phyloP scores from a whole-genome alignment of 2,888 invertebrate genomes.

The Enchytraeus crypticus region DNA sequence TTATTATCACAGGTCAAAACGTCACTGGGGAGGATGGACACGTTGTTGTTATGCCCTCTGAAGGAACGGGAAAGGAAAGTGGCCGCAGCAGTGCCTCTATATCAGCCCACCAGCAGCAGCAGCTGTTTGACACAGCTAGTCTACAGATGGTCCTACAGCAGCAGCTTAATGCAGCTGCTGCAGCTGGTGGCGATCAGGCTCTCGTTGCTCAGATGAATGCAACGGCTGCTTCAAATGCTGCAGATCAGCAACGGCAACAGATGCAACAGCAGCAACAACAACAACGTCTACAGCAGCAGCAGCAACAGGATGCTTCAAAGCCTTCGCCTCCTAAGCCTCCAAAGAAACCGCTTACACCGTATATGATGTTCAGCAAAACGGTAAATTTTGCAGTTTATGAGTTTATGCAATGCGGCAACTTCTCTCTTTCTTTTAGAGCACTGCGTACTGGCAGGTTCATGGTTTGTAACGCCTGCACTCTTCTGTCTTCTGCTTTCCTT shows the following conservation, averaged over 20 bases:
- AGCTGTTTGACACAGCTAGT: background rate
- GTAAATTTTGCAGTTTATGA: too few relatives aligned
- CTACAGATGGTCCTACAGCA: background rate
- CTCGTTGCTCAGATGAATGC: background rate
- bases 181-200: background rate
- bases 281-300: background rate
- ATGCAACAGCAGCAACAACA: too few relatives aligned
- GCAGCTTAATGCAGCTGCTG: too few relatives aligned
- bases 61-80: background rate
- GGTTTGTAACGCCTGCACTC: too few relatives aligned
- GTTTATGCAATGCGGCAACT: too few relatives aligned
- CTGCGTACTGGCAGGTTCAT: too few relatives aligned
- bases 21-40: conserved; percentile 11
- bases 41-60: conserved; percentile 8
- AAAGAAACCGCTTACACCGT: conserved; percentile 26
- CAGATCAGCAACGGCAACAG: too few relatives aligned
- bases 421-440: too few relatives aligned
- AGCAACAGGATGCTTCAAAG: background rate
- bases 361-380: conserved; percentile 28
- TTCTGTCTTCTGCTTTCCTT: too few relatives aligned
- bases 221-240: background rate
- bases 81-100: too few relatives aligned
- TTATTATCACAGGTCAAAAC: too few relatives aligned
- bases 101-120: too few relatives aligned
- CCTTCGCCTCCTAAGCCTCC: conserved; percentile 20